Evolutionary conservation across 2,113 vertebrate genomes (phyloP), one percentile per base, ranked within the genome.

Genomic region (Glaucidium brasilianum): DNA sequence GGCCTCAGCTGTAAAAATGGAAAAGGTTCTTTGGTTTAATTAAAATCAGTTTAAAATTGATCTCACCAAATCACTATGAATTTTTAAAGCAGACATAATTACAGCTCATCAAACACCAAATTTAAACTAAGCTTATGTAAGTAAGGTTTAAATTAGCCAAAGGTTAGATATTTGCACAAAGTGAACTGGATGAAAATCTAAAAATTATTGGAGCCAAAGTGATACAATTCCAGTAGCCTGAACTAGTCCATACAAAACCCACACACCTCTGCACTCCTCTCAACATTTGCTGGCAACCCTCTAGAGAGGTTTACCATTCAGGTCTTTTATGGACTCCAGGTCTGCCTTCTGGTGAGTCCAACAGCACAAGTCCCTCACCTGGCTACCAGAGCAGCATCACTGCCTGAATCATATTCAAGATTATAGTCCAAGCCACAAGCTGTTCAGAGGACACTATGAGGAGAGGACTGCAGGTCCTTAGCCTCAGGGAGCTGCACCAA

Each of bases 181-280:
- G 20, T 26, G 12, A 93, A 74, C 45, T 17, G 25, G 35, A 73
- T 30, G 49, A 15, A 52, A 90, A 43, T 91, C 56, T 55, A 86
- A 83, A 74, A 74, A 7, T 34, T 29, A 74, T 3, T 52, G 14
- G 25, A 75, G 80, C 37, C 41, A 8, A 68, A 87, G 7, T 2
- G 2, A 47, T 53, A 58, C 19, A 56, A 29, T 14, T 72, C 27
- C 62, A 78, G 29, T 6, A 66, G 19, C 62, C 78, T 72, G 47
- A 60, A 52, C 1, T 8, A 49, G 39, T 35, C 58, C 35, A 49
- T 43, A 27, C 23, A 47, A 30, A 50, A 26, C 8, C 30, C 34
- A 37, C 0, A 0, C 15, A 14, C 7, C 26, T 53, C 37, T 15
- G 6, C 0, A 0, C 20, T 58, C 19, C 56, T 74, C 66, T 32